phyloP scores from a whole-genome alignment of 1,140 invertebrate genomes.

The Plutomurus gul region DNA sequence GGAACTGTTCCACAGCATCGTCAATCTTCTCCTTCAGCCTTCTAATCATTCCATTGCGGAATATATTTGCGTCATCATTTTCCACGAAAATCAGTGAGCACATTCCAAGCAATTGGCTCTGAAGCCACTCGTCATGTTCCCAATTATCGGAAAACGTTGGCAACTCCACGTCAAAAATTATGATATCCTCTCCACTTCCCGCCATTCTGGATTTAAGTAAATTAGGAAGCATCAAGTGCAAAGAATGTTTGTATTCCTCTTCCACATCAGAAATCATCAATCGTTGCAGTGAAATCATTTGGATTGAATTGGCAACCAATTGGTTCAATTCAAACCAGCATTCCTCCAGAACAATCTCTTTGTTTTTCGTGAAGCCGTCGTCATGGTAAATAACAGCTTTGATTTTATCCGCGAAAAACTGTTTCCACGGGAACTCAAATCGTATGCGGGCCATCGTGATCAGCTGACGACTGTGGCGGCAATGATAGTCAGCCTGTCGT shows the following conservation, averaged over 20 bases:
- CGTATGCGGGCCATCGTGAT: background rate
- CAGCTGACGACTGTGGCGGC: background rate
- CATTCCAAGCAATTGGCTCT: background rate
- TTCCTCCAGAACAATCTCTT: background rate
- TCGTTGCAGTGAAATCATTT: background rate
- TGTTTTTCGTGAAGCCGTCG: background rate
- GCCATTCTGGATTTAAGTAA: background rate
- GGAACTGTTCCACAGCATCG: background rate
- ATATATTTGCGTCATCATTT: background rate
- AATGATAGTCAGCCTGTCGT: background rate
- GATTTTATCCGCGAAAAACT: background rate
- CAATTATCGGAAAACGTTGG: background rate
- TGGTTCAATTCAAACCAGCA: background rate
- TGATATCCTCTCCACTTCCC: background rate
- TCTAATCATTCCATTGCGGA: background rate
- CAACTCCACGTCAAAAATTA: background rate
- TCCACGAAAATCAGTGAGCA: background rate
- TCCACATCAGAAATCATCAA: background rate
- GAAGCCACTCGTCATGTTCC: background rate
- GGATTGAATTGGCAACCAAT: background rate
- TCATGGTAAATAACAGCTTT: background rate
- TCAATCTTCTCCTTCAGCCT: background rate
- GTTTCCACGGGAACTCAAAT: background rate
- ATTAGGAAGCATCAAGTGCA: background rate
- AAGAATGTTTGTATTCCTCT: conserved; percentile 2